phyloP scores from a whole-genome alignment of 2,888 invertebrate genomes.

The Ormyrus labotus region DNA sequence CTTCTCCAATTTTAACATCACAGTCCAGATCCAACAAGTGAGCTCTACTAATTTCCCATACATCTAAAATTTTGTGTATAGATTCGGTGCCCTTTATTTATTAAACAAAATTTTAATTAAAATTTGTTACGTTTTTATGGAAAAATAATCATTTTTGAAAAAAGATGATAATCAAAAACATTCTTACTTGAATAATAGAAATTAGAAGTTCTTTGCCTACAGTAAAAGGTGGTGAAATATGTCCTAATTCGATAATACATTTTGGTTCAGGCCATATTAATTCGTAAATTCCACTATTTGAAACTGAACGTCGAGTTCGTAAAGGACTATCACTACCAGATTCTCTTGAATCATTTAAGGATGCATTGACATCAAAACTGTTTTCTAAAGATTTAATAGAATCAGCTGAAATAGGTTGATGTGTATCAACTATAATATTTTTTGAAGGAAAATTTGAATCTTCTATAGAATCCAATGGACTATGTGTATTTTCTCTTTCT shows the following conservation, averaged over 20 bases:
- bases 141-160: neutral
- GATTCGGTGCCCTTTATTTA: slow-evolving; percentile 70
- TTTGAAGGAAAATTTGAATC: slow-evolving; percentile 67
- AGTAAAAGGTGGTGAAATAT: slow-evolving; percentile 74
- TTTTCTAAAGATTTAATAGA: slow-evolving; percentile 71
- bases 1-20: slow-evolving; percentile 76
- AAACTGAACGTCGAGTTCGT: slow-evolving; percentile 57
- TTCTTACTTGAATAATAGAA: slow-evolving; percentile 73
- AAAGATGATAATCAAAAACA: neutral
- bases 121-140: neutral
- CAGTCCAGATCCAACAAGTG: slow-evolving; percentile 75
- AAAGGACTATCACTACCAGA: slow-evolving; percentile 66
- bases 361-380: slow-evolving; percentile 66
- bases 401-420: slow-evolving; percentile 70
- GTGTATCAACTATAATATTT: slow-evolving; percentile 68
- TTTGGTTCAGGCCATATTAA: slow-evolving; percentile 81
- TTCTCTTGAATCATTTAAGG: slow-evolving; percentile 60
- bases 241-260: slow-evolving; percentile 77
- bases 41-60: slow-evolving; percentile 77
- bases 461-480: slow-evolving; percentile 66
- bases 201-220: slow-evolving; percentile 76
- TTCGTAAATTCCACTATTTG: slow-evolving; percentile 68
- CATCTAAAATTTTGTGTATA: slow-evolving; percentile 75
- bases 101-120: slow-evolving; percentile 40
- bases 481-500: slow-evolving; percentile 69